Percentiles rank a stretch among this genome's conserved stretches.
These are phyloP conservation scores for Bombus soroeensis DNA, from an alignment of 1,140 invertebrate species.

Conservation along the genomic window DNA sequence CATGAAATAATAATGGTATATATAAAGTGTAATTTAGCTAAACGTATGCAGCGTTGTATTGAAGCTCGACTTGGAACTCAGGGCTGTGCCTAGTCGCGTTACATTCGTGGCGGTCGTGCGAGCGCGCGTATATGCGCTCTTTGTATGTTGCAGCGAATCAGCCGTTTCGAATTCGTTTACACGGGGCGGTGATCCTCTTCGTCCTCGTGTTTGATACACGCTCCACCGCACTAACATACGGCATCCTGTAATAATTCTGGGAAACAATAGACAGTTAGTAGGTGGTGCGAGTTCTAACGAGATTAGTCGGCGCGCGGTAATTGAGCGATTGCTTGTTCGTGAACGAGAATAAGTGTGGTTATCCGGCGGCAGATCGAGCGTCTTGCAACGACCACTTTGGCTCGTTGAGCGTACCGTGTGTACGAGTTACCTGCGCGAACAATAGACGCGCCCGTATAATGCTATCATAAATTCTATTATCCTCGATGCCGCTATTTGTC, in stretches of 20 bases:
- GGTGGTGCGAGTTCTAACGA: constrained; percentile 46
- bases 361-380: constrained; percentile 28
- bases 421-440: constrained; percentile 30
- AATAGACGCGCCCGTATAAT: constrained; percentile 57
- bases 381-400: constrained; percentile 14
- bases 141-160: not conserved
- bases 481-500: constrained; percentile 56
- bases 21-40: constrained; percentile 82
- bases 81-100: constrained; percentile 66
- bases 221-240: not conserved
- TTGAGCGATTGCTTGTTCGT: constrained; percentile 54
- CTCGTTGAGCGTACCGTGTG: not conserved
- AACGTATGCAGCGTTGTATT: constrained; percentile 79
- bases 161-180: not conserved
- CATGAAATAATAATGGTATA: constrained; percentile 80
- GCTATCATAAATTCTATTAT: constrained; percentile 64
- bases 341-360: constrained; percentile 31
- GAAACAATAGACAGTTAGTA: constrained; percentile 45
- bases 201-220: not conserved
- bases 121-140: not conserved
- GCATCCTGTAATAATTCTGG: constrained; percentile 37
- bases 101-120: not conserved
- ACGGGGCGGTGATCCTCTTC: not conserved
- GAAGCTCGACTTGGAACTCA: constrained; percentile 70
- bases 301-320: constrained; percentile 58